Base-by-base conservation (phyloP, 2,888 invertebrate genomes). In the Aleiodes testaceus region DNA sequence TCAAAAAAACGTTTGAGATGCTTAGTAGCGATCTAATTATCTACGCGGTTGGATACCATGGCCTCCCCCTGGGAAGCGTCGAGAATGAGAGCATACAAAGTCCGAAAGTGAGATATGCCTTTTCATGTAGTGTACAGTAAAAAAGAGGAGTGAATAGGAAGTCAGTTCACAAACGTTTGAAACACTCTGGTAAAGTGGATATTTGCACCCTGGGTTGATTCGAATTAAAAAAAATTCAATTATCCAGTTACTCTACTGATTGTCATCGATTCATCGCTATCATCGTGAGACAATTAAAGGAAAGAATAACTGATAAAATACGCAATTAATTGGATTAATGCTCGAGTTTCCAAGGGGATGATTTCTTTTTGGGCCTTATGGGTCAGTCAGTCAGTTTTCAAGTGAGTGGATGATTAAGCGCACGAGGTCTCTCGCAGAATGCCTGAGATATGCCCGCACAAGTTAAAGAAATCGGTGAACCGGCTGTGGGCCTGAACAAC, bases 21-120 rank as follows among this genome's bases (percentile, higher is more conserved):
- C 80, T 84, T 86, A 85, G 87, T 87, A 87, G 86, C 87, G 87
- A 86, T 86, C 87, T 87, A 87, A 87, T 87, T 87, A 87, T 87
- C 86, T 82, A 85, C 87, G 83, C 87, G 83, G 83, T 84, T 82
- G 87, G 87, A 83, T 79, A 83, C 79, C 85, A 81, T 79, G 85
- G 82, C 83, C 82, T 80, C 84, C 85, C 81, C 80, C 83, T 80
- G 84, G 74, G 83, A 79, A 76, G 76, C 78, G 74, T 70, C 72
- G 72, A 74, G 76, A 76, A 76, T 69, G 72, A 76, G 77, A 72
- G 74, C 68, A 72, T 68, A 72, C 66, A 69, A 73, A 68, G 63
- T 50, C 63, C 65, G 14, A 53, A 49, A 64, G 18, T 18, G 42
- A 69, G 22, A 44, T 22, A 69, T 53, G 26, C 44, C 20, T 16